Evolutionary conservation across 2,888 invertebrate genomes (phyloP), one percentile per base, ranked within the genome.

Genomic region (Tineola bisselliella): DNA sequence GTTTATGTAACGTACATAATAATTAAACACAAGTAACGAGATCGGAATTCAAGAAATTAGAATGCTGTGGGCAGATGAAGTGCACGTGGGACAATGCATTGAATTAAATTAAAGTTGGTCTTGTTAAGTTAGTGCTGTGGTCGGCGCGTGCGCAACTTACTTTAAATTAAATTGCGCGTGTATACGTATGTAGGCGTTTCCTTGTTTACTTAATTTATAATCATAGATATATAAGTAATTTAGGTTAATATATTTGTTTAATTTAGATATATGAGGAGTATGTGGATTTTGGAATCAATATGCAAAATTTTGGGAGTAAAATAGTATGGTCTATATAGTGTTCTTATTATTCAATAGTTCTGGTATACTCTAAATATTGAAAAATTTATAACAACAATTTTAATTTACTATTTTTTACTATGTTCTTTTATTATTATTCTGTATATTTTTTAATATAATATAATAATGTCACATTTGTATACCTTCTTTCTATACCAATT

Each of bases 211-310:
- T 15, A 15, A 48, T 48, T 10, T 48, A 48, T 17, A 15, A 15
- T 48, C 6, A 17, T 48, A 12, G 10, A 38, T 4, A 38, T n/a
- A 38, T 38, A 25, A 6, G 2, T 4, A 25, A 25, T 25, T 25
- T 25, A 25, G 6, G 6, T 25, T 4, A 6, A 25, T 2, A 25
- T 25, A 6, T 25, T 25, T 25, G 73, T 73, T n/a, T n/a, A n/a
- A n/a, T n/a, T n/a, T n/a, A n/a, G n/a, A n/a, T n/a, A n/a, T n/a
- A n/a, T n/a, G n/a, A n/a, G n/a, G n/a, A n/a, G n/a, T n/a, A n/a
- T n/a, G n/a, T n/a, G n/a, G n/a, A n/a, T n/a, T n/a, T n/a, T n/a
- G n/a, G n/a, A n/a, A n/a, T n/a, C n/a, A n/a, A n/a, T n/a, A n/a
- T n/a, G n/a, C n/a, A n/a, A n/a, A n/a, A n/a, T n/a, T n/a, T n/a